A percentile compares a stretch with the other conserved stretches of the same genome.
Conservation (phyloP, 2,888 invertebrate species). For the Hirudinaria manillensis region DNA sequence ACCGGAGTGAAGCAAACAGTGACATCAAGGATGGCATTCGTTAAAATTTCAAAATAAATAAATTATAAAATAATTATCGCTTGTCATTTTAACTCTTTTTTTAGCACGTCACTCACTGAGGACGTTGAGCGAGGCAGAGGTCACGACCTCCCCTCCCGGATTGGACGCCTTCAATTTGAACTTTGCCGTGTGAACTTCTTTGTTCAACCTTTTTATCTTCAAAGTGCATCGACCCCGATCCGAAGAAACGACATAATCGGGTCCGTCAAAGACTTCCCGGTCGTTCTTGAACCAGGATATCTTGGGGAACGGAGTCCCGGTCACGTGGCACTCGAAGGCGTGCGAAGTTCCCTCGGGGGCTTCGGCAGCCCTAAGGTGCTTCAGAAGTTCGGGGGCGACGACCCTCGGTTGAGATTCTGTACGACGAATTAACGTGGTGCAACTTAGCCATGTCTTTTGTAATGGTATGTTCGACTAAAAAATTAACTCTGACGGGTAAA, state of each 20-base stretch:
- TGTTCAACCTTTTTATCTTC: constrained; percentile 65
- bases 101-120: constrained; percentile 60
- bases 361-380: constrained; percentile 51
- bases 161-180: constrained; percentile 51
- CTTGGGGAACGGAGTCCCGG: constrained; percentile 51
- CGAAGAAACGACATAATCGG: constrained; percentile 67
- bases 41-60: background rate
- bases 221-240: constrained; percentile 75
- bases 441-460: no score
- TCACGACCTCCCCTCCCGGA: constrained; percentile 47
- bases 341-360: constrained; percentile 50
- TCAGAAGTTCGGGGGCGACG: constrained; percentile 51
- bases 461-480: no score
- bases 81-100: background rate
- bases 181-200: constrained; percentile 63
- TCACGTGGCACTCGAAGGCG: constrained; percentile 52
- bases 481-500: no score
- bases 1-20: background rate
- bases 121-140: constrained; percentile 56
- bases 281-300: constrained; percentile 54
- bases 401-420: constrained; percentile 50
- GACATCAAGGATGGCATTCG: background rate
- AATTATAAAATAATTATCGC: background rate
- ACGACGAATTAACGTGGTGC: no score
- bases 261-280: constrained; percentile 49